Percentiles rank a stretch among this genome's conserved stretches.
Evolutionary conservation across 2,888 invertebrate genomes (phyloP).

Genomic region (Hydrotaea cyrtoneurina): DNA sequence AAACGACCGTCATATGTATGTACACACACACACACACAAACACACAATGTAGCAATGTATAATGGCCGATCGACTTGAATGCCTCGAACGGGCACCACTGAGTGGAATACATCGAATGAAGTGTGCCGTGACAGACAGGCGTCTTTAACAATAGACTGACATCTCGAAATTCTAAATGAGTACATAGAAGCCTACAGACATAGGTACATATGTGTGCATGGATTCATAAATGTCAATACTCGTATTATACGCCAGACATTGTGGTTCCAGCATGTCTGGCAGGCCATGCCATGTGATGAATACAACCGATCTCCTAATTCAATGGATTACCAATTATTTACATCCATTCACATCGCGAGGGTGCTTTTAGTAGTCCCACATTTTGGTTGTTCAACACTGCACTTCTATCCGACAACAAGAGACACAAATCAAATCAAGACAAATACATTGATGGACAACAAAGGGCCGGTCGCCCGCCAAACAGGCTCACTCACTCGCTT

Average conservation of each 20-base stretch:
- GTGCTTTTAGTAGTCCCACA: conserved; percentile 47
- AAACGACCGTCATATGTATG: not conserved
- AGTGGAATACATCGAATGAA: conserved; percentile 3
- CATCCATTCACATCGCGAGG: conserved; percentile 50
- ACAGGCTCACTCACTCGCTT: conserved; percentile 19
- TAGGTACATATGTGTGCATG: not conserved
- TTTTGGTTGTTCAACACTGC: conserved; percentile 15
- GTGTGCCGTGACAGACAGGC: conserved; percentile 61
- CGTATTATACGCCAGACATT: conserved; percentile 15
- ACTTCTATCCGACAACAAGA: conserved; percentile 38
- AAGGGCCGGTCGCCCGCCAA: conserved; percentile 36
- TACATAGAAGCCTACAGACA: conserved; percentile 14
- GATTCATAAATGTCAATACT: conserved; percentile 32
- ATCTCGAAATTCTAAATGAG: conserved; percentile 20
- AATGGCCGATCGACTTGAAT: conserved; percentile 37
- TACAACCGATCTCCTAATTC: conserved; percentile 54
- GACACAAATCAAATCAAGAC: conserved; percentile 56
- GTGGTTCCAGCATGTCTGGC: conserved; percentile 41
- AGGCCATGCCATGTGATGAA: not conserved
- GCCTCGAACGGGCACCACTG: conserved; percentile 36
- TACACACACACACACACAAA: not conserved
- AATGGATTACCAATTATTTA: conserved; percentile 66
- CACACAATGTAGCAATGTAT: too few species aligned
- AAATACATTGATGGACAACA: conserved; percentile 46
- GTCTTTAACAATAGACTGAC: conserved; percentile 57